phyloP scores from a whole-genome alignment of 2,888 invertebrate species.

The Harmothoe impar region DNA sequence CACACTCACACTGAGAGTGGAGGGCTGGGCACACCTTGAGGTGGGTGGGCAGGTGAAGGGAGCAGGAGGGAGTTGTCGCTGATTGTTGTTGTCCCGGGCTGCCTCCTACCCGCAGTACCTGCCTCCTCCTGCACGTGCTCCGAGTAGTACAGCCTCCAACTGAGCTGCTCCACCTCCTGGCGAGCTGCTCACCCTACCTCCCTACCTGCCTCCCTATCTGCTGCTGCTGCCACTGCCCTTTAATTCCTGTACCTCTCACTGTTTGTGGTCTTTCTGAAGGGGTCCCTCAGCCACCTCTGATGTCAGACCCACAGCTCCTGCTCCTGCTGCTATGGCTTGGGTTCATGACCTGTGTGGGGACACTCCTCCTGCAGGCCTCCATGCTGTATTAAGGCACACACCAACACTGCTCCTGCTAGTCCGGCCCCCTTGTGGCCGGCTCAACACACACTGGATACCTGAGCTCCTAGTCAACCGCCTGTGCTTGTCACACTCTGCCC shows the following conservation, averaged over 20 bases:
- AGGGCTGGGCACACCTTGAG: not conserved
- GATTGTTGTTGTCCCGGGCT: not conserved
- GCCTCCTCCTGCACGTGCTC: not conserved
- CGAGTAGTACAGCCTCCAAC: no score
- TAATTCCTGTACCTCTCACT: not conserved
- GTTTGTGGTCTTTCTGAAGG: not conserved
- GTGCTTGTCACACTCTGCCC: not conserved
- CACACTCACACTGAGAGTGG: not conserved
- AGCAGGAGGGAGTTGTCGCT: conserved; percentile 15
- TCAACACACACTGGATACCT: no score
- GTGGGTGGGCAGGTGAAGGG: conserved; percentile 20
- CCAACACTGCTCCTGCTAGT: not conserved
- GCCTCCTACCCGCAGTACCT: not conserved
- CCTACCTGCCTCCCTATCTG: not conserved
- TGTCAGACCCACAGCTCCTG: no score
- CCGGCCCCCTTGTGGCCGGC: not conserved
- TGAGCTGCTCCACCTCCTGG: no score
- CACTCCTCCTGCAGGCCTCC: no score
- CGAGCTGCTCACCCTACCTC: not conserved
- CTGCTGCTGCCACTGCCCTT: not conserved
- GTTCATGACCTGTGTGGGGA: no score
- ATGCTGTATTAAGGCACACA: not conserved
- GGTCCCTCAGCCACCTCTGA: no score
- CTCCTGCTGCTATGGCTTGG: no score
- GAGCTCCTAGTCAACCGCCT: no score